Percentiles rank a stretch among this genome's conserved stretches.
These are phyloP conservation scores for Drosophila nr. perissopoda DNA, from an alignment of 2,888 invertebrate species.

Conservation along the genomic window DNA sequence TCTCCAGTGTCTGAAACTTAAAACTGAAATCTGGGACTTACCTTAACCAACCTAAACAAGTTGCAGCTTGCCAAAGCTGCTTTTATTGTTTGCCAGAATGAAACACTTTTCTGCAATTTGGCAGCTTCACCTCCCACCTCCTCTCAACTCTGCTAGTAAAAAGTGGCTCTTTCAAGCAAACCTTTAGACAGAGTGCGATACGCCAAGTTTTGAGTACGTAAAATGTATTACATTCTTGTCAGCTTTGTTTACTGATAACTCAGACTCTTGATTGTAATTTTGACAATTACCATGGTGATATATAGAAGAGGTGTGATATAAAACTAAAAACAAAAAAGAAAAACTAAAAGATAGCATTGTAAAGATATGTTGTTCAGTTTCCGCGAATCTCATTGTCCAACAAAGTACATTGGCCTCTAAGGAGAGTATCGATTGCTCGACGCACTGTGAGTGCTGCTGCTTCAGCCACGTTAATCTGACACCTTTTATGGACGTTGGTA, in stretches of 20 bases:
- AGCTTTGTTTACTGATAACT: background rate
- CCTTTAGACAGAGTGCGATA: slow-evolving; percentile 4
- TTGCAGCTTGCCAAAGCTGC: slow-evolving; percentile 34
- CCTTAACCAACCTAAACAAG: slow-evolving; percentile 28
- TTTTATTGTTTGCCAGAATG: slow-evolving; percentile 55
- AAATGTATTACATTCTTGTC: slow-evolving; percentile 17
- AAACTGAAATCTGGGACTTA: slow-evolving; percentile 1
- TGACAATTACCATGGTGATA: background rate
- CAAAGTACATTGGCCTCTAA: background rate
- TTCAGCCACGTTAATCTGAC: background rate
- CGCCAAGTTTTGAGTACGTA: slow-evolving; percentile 12
- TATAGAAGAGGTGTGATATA: background rate
- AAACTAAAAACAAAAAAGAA: background rate
- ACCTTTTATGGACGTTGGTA: slow-evolving; percentile 24
- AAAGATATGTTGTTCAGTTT: background rate
- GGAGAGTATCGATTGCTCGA: background rate
- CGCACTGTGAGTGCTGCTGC: background rate
- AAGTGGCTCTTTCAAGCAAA: slow-evolving; percentile 13
- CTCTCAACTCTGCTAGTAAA: background rate
- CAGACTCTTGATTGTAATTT: background rate
- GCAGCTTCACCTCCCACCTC: background rate
- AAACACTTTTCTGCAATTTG: slow-evolving; percentile 56
- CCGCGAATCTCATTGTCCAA: background rate
- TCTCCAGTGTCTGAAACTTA: background rate
- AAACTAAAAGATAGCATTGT: background rate